Conservation (phyloP, 2,888 invertebrate species). For the Drosophila affinis region DNA sequence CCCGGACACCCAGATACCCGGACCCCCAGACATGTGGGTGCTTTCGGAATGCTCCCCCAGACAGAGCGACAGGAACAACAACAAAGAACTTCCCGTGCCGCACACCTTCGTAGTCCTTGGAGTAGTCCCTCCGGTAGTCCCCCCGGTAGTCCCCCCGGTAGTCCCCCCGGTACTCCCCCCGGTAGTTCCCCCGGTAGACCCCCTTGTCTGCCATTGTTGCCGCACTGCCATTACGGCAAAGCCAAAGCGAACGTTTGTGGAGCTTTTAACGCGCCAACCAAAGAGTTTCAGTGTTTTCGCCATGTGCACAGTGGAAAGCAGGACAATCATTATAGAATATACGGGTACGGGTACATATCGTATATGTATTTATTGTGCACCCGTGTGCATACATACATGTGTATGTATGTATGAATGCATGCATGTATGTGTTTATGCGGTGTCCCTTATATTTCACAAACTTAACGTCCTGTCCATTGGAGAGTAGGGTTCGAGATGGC, state of each 20-base stretch:
- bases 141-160: too few species aligned
- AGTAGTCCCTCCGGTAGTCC: neutral
- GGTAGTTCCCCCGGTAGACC: neutral
- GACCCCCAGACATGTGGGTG: slow-evolving; percentile 26
- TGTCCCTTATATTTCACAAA: neutral
- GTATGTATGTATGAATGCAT: too few species aligned
- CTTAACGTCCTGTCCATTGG: neutral
- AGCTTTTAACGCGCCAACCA: slow-evolving; percentile 31
- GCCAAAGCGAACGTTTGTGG: slow-evolving; percentile 39
- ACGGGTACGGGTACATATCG: neutral
- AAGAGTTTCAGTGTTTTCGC: slow-evolving; percentile 3
- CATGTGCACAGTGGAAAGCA: slow-evolving; percentile 26
- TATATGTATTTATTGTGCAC: slow-evolving; percentile 23
- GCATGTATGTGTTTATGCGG: neutral
- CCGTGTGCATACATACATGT: neutral
- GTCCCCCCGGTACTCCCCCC: neutral
- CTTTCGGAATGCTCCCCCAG: slow-evolving; percentile 31
- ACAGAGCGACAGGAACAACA: slow-evolving; percentile 25
- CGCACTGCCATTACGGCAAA: slow-evolving; percentile 37
- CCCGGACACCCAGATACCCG: neutral
- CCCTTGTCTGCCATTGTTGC: neutral
- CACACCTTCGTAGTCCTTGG: neutral
- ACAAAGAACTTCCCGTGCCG: slow-evolving; percentile 18
- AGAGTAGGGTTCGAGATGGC: neutral
- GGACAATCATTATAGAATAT: slow-evolving; percentile 21